A percentile compares a stretch with the other conserved stretches of the same genome.
Conservation (phyloP, 2,797 vertebrate genomes). For the Crypturellus tataupa region DNA sequence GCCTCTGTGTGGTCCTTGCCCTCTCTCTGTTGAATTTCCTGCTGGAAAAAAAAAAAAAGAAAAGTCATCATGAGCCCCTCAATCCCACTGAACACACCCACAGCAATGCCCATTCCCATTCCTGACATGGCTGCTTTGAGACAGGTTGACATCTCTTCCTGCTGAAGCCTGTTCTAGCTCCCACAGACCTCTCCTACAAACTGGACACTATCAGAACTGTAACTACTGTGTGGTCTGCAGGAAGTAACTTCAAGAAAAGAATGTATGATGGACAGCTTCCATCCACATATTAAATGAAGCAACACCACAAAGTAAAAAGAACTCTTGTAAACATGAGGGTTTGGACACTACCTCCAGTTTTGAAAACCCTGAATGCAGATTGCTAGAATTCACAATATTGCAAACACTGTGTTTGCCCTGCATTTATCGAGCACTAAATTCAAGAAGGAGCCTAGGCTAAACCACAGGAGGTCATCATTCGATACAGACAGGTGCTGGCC, state of each 20-base stretch:
- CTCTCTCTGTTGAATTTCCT: conserved; percentile 3
- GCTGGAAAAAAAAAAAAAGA: background rate
- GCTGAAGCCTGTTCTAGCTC: background rate
- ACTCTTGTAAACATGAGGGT: background rate
- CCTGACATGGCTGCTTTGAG: background rate
- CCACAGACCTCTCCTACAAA: background rate
- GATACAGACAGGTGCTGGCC: background rate
- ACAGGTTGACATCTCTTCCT: background rate
- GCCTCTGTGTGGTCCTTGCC: background rate
- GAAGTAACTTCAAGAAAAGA: background rate
- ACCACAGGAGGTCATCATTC: background rate
- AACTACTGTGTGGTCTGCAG: background rate
- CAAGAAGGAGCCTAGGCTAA: background rate
- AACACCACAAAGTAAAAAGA: background rate
- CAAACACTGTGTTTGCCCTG: background rate
- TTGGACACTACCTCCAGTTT: background rate
- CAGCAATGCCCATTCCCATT: background rate
- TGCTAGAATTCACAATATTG: background rate
- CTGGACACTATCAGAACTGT: background rate
- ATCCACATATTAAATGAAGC: background rate
- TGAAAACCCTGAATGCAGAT: background rate
- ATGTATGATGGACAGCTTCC: background rate
- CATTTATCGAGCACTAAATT: background rate
- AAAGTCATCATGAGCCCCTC: background rate
- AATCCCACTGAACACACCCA: background rate